Conservation (phyloP, 2,888 invertebrate species). For the Corbicula japonica region DNA sequence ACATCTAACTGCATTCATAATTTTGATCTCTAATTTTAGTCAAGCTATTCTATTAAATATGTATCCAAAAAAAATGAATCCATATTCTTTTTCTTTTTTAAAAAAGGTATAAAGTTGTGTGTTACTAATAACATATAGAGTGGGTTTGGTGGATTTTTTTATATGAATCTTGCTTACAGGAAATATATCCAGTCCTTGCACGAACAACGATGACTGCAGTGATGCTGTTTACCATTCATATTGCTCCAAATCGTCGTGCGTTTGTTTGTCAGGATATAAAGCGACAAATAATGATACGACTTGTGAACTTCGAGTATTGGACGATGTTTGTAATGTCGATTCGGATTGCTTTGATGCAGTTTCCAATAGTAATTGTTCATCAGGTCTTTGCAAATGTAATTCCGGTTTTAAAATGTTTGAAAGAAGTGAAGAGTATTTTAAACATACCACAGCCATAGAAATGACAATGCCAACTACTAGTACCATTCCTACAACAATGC, state of each 20-base stretch:
- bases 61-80: no score
- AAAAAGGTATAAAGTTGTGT: no score
- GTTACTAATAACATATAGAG: no score
- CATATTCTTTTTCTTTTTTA: no score
- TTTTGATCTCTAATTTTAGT: no score
- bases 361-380: conserved; percentile 45
- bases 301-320: conserved; percentile 56
- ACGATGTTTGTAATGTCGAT: conserved; percentile 57
- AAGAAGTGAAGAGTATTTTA: no score
- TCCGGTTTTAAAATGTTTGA: conserved; percentile 56
- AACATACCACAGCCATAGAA: no score
- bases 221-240: conserved; percentile 50
- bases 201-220: conserved; percentile 43
- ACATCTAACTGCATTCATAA: no score
- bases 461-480: no score
- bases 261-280: conserved; percentile 54
- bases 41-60: no score
- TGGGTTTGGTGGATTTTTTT: no score
- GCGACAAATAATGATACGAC: conserved; percentile 14
- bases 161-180: conserved; percentile 49
- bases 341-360: conserved; percentile 65
- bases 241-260: conserved; percentile 56
- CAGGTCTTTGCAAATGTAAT: conserved; percentile 48
- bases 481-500: no score
- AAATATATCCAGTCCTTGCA: conserved; percentile 53